Evolutionary conservation across 1,140 invertebrate species (phyloP), one percentile per base, ranked within the genome.

Genomic region (Ctenoplectra terminalis): DNA sequence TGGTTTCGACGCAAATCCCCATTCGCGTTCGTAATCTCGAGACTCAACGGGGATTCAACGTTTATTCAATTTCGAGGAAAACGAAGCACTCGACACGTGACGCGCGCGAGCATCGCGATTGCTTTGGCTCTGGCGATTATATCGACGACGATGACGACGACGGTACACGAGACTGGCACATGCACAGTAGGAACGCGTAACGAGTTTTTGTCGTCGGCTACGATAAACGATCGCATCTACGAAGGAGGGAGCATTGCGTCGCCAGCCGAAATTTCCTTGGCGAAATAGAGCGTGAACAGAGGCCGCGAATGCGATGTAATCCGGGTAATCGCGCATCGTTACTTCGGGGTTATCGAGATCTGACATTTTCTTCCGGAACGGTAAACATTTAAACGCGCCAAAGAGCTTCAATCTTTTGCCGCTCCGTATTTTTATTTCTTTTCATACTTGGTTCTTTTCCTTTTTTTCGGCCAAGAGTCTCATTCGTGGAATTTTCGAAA

Each of bases 271-370:
- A 77, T 77, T 15, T 31, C 50, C 26, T 4, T 1, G 1, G 7
- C 31, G 23, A 70, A 71, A 34, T 7, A 54, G 46, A 54, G 34
- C 34, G 46, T 17, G 60, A 60, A n/a, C 15, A 15, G 2, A 50
- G 13, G 15, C 26, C 17, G 11, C 26, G 26, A 31, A 31, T 7
- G 11, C 4, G 6, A 54, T 9, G 37, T 17, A 17, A 9, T 26
- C n/a, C 20, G 0, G 11, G 11, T n/a, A 56, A 66, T 64, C 60
- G 8, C 46, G 0, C 1, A 11, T 5, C 23, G 23, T 20, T 6
- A 1, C 23, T 29, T 40, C 8, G 17, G 9, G 74, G 63, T 77
- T 77, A 77, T 77, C 63, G 50, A 34, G 17, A 46, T 8, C 34
- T 69, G 74, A 43, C 50, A 29, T 70, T 77, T 43, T 31, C 15